Evolutionary conservation across 2,888 invertebrate species (phyloP).

Genomic region (Bruchidius siliquastri): DNA sequence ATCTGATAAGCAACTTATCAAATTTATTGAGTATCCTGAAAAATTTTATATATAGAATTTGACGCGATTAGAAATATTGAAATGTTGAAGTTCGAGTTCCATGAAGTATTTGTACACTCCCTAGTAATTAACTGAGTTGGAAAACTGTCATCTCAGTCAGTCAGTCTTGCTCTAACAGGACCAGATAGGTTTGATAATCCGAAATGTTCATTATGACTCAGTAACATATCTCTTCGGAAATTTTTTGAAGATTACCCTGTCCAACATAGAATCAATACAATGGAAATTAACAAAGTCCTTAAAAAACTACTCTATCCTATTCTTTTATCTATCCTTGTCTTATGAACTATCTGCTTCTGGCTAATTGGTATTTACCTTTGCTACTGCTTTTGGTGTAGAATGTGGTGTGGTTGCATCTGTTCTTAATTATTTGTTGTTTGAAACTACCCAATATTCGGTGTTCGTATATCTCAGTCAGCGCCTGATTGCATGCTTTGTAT

Average conservation of each 20-base stretch:
- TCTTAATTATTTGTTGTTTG: neutral
- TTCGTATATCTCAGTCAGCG: slow-evolving; percentile 41
- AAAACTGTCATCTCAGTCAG: no score
- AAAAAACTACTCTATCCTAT: neutral
- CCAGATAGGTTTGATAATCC: no score
- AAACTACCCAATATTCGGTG: slow-evolving; percentile 15
- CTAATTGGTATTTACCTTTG: neutral
- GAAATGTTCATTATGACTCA: no score
- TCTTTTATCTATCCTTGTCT: neutral
- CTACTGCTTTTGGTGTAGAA: neutral
- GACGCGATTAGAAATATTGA: no score
- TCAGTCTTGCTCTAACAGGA: no score
- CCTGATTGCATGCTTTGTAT: slow-evolving; percentile 35
- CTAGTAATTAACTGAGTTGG: no score
- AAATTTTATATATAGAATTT: no score
- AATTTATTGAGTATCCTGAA: no score
- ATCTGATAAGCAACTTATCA: no score
- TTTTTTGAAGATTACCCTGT: neutral
- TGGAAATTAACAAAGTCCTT: neutral
- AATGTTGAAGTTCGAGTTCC: no score
- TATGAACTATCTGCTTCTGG: neutral
- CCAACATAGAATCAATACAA: neutral
- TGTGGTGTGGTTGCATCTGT: neutral
- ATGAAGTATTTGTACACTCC: no score
- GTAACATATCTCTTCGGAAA: neutral